phyloP scores from a whole-genome alignment of 2,797 vertebrate genomes.

The Limosa lapponica region DNA sequence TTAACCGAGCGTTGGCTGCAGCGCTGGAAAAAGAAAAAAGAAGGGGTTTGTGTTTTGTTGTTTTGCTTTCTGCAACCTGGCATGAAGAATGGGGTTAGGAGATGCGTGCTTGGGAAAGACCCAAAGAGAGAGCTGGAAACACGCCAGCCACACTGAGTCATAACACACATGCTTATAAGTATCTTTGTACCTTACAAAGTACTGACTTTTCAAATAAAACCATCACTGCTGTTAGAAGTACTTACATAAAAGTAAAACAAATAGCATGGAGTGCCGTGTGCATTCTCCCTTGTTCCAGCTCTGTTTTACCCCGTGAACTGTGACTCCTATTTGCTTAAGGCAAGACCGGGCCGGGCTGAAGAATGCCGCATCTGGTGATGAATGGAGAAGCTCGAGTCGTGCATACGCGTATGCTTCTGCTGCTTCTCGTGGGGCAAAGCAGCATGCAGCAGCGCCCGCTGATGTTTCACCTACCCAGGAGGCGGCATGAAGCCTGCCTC shows the following conservation, averaged over 20 bases:
- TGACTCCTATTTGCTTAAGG: conserved; percentile 47
- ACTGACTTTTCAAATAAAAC: conserved; percentile 58
- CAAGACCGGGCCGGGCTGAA: not conserved
- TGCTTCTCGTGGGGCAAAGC: not conserved
- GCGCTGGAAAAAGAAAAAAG: conserved; percentile 47
- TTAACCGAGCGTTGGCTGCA: not conserved
- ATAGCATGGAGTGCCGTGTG: not conserved
- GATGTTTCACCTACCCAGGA: not conserved
- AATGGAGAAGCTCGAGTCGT: not conserved
- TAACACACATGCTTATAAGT: conserved; percentile 46
- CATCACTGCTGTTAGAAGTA: conserved; percentile 35
- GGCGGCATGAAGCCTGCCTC: not conserved
- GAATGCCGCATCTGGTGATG: not conserved
- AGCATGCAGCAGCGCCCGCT: not conserved
- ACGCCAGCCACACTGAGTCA: conserved; percentile 41
- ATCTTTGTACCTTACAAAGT: conserved; percentile 45
- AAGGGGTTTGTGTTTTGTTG: conserved; percentile 45
- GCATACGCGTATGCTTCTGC: not conserved
- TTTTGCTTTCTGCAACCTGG: conserved; percentile 59
- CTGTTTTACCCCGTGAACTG: conserved; percentile 16
- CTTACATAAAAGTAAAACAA: conserved; percentile 59
- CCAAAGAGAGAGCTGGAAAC: conserved; percentile 56
- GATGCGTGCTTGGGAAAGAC: conserved; percentile 59
- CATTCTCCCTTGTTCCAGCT: conserved; percentile 3
- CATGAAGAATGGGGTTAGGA: conserved; percentile 55